Conservation (phyloP, 2,113 vertebrate genomes). For the Bos javanicus region DNA sequence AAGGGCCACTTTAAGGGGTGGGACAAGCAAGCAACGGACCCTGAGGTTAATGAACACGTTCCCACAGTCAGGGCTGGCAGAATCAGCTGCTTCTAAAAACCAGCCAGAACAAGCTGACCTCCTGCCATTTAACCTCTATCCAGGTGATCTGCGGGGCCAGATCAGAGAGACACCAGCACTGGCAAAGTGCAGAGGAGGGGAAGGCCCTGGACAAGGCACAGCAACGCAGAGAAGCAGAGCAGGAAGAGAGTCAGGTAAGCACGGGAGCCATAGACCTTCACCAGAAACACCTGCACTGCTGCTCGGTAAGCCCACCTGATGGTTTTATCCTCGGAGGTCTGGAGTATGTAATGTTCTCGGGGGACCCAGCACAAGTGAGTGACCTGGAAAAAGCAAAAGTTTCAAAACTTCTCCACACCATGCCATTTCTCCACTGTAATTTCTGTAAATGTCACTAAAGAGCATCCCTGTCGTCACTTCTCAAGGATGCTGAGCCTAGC, state of each 20-base stretch:
- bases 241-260: neutral
- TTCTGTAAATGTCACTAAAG: neutral
- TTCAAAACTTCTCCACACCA: neutral
- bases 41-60: neutral
- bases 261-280: slow-evolving; percentile 14
- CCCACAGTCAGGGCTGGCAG: accelerated
- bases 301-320: slow-evolving; percentile 83
- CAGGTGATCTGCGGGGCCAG: neutral
- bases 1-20: neutral
- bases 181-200: neutral
- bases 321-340: slow-evolving; percentile 96
- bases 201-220: neutral
- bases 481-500: neutral
- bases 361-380: slow-evolving; percentile 98
- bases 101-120: neutral
- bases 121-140: neutral
- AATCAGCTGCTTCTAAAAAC: neutral
- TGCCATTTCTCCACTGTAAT: neutral
- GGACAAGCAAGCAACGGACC: neutral
- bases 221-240: neutral
- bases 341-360: slow-evolving; percentile 86
- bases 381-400: slow-evolving; percentile 82
- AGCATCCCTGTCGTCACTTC: neutral
- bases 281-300: neutral
- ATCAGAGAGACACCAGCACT: neutral